A percentile compares a stretch with the other conserved stretches of the same genome.
Evolutionary conservation across 2,888 invertebrate genomes (phyloP).

Genomic region (Eupeodes luniger): DNA sequence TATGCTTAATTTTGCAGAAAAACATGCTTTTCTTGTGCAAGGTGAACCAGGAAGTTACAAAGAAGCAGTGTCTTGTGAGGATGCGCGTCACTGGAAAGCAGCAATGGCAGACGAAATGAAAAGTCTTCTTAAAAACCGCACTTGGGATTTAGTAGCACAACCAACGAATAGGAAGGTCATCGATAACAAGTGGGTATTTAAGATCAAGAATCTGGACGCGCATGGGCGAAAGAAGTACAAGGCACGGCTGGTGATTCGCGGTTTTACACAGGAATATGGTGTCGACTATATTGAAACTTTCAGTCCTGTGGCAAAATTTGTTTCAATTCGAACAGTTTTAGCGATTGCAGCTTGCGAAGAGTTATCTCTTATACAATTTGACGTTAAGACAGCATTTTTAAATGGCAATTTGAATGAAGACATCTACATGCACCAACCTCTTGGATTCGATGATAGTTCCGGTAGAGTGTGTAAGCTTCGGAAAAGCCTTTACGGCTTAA

Average conservation of each 20-base stretch:
- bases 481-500: too few relatives aligned
- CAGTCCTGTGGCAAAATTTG: conserved; percentile 77
- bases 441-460: conserved; percentile 72
- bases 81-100: conserved; percentile 68
- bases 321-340: conserved; percentile 76
- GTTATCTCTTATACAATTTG: conserved; percentile 54
- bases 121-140: conserved; percentile 67
- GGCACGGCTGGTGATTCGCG: conserved; percentile 79
- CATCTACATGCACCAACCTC: conserved; percentile 68
- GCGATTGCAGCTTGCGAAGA: conserved; percentile 63
- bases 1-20: conserved; percentile 18
- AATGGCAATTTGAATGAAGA: conserved; percentile 56
- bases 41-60: conserved; percentile 66
- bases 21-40: conserved; percentile 45
- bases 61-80: conserved; percentile 65
- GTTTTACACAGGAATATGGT: too few relatives aligned
- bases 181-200: conserved; percentile 78
- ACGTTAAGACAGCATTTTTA: conserved; percentile 71
- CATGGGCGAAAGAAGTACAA: conserved; percentile 77
- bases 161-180: conserved; percentile 74
- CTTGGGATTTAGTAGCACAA: conserved; percentile 65
- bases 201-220: conserved; percentile 70
- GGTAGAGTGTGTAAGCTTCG: conserved; percentile 74
- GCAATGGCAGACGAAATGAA: conserved; percentile 74
- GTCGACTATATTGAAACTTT: conserved; percentile 79